These are phyloP conservation scores for Halocynthia roretzi DNA, from an alignment of 23 tunicate genomes.

Conservation along the genomic window DNA sequence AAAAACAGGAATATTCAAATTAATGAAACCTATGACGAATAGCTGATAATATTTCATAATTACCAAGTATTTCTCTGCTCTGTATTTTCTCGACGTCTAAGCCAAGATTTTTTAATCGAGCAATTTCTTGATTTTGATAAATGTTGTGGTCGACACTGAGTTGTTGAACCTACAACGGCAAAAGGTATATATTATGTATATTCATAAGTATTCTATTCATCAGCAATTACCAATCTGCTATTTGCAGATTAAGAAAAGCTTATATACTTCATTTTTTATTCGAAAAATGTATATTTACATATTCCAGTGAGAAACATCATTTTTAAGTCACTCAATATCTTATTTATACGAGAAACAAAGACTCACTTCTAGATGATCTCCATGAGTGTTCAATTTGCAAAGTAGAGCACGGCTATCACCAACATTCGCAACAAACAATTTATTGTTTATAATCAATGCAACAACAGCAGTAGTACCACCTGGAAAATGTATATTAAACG, in stretches of 20 bases:
- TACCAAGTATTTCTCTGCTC: conserved; percentile 72
- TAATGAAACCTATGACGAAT: not conserved
- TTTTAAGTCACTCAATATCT: no score
- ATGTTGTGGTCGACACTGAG: conserved; percentile 75
- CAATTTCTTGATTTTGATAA: conserved; percentile 61
- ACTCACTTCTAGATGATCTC: conserved; percentile 22
- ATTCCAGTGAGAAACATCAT: no score
- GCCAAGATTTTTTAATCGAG: conserved; percentile 62
- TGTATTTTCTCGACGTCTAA: conserved; percentile 58
- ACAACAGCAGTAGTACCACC: conserved; percentile 92
- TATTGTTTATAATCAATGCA: conserved; percentile 64
- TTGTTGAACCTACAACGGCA: conserved; percentile 50
- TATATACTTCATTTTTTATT: no score
- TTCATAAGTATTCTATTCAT: no score
- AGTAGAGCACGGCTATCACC: conserved; percentile 87
- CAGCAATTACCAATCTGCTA: no score
- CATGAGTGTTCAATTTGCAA: conserved; percentile 40
- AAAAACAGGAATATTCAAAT: not conserved
- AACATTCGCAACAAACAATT: conserved; percentile 74
- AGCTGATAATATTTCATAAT: not conserved
- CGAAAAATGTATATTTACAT: no score
- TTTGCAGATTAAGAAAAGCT: no score
- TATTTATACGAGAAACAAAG: not conserved
- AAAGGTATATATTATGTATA: no score
- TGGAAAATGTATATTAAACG: not conserved